phyloP scores from a whole-genome alignment of 2,797 vertebrate genomes.

The Orientallactaga sibirica region DNA sequence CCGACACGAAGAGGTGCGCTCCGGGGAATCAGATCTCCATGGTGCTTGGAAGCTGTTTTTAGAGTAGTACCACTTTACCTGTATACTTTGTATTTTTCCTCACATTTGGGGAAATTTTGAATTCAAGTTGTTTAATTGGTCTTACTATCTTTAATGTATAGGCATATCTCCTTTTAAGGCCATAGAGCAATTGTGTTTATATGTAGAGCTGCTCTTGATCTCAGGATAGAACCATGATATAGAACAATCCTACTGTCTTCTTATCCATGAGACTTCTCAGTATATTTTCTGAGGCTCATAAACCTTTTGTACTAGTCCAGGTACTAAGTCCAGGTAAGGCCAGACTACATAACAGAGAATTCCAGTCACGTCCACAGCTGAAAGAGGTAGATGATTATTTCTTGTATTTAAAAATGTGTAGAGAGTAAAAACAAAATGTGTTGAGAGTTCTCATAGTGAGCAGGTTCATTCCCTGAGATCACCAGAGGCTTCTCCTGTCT shows the following conservation, averaged over 20 bases:
- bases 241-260: not conserved
- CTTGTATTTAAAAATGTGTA: not conserved
- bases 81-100: constrained; percentile 17
- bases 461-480: not conserved
- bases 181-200: constrained; percentile 46
- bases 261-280: constrained; percentile 59
- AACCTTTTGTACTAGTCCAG: constrained; percentile 14
- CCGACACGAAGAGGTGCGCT: constrained; percentile 81
- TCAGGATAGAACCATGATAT: not conserved
- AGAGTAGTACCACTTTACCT: not conserved
- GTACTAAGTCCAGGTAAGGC: not conserved
- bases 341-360: constrained; percentile 25
- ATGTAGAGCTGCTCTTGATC: constrained; percentile 19
- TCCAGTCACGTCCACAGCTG: not conserved
- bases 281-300: not conserved
- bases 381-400: constrained; percentile 37
- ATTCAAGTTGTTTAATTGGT: not conserved
- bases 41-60: not conserved
- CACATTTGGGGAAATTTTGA: constrained; percentile 15
- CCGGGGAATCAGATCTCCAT: rapidly evolving
- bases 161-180: constrained; percentile 18
- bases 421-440: not conserved
- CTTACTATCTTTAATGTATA: not conserved
- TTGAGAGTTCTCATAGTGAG: not conserved
- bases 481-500: not conserved